Base-by-base conservation (phyloP, 2,113 vertebrate genomes). In the Phalacrocorax carbo region DNA sequence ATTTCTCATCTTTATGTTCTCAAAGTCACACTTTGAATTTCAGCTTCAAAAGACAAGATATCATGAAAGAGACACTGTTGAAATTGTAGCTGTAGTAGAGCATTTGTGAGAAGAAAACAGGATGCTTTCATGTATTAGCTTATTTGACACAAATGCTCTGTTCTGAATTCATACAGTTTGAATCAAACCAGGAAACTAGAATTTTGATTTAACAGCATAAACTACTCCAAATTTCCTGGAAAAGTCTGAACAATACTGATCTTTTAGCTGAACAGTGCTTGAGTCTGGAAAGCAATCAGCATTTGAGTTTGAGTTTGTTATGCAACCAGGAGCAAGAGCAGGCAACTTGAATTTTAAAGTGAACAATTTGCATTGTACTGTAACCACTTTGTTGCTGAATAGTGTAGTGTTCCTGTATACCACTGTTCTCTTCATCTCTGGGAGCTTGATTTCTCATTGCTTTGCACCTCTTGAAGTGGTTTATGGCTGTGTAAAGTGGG, bases 151-250 rank as follows among this genome's bases (percentile, higher is more conserved):
- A 78, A 86, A 83, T 66, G 38, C 23, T 90, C 73, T 46, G 22
- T 77, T 90, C 79, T 78, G 70, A 94, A 92, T 91, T 87, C 34
- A 10, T 23, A 62, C 3, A 69, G 48, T 49, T 91, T 46, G 36
- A 94, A 92, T 69, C 69, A 94, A 93, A 89, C 60, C 52, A 71
- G 32, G 73, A 88, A 93, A 91, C 44, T 15, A 75, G 73, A 79
- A 82, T 96, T 92, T 92, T 86, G 51, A 91, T 94, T 94, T 76
- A 87, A 88, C 26, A 92, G 5, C 55, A 88, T 66, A 75, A 95
- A 57, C 22, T 36, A 34, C 72, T 86, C 64, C 42, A 92, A 49
- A 82, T 96, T 86, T 94, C 83, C 55, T 23, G 61, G 44, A 91
- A 61, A 95, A 51, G 27, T 72, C 73, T 92, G 95, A 94, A 91